Evolutionary conservation across 2,797 vertebrate genomes (phyloP).

Genomic region (Diplodus puntazzo): DNA sequence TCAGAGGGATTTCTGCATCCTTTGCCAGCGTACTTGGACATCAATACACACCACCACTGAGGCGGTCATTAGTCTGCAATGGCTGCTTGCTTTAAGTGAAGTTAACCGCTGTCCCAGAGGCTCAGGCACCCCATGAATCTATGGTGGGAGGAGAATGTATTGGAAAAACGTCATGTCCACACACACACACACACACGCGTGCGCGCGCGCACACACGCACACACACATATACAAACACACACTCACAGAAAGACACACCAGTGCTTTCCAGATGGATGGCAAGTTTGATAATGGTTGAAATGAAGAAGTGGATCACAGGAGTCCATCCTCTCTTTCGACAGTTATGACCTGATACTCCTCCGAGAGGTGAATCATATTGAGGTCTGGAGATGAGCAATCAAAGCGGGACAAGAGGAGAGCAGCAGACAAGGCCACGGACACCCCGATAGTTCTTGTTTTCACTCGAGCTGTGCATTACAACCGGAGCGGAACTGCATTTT

Average conservation of each 20-base stretch:
- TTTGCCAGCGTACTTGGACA: slow-evolving; percentile 53
- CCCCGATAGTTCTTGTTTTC: slow-evolving; percentile 21
- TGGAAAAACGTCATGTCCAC: slow-evolving; percentile 33
- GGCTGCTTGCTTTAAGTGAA: slow-evolving; percentile 62
- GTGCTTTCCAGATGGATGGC: slow-evolving; percentile 63
- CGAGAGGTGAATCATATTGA: slow-evolving; percentile 53
- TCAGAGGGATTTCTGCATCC: slow-evolving; percentile 51
- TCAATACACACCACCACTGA: slow-evolving; percentile 66
- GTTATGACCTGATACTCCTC: slow-evolving; percentile 63
- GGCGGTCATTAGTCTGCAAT: slow-evolving; percentile 72
- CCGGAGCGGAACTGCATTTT: background rate
- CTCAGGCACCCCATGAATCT: slow-evolving; percentile 46
- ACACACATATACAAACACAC: slow-evolving; percentile 19
- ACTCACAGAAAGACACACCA: slow-evolving; percentile 47
- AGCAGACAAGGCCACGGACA: slow-evolving; percentile 31
- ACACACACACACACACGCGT: background rate
- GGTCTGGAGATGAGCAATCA: slow-evolving; percentile 60
- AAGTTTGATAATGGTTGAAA: slow-evolving; percentile 73
- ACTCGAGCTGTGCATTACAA: slow-evolving; percentile 3
- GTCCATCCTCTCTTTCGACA: slow-evolving; percentile 56
- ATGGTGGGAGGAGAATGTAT: slow-evolving; percentile 41
- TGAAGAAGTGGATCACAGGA: slow-evolving; percentile 65
- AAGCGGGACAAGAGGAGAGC: slow-evolving; percentile 19
- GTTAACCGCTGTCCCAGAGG: slow-evolving; percentile 55
- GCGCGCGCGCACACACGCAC: background rate